Evolutionary conservation across 2,797 vertebrate species (phyloP).

Genomic region (Brachymystax lenok): DNA sequence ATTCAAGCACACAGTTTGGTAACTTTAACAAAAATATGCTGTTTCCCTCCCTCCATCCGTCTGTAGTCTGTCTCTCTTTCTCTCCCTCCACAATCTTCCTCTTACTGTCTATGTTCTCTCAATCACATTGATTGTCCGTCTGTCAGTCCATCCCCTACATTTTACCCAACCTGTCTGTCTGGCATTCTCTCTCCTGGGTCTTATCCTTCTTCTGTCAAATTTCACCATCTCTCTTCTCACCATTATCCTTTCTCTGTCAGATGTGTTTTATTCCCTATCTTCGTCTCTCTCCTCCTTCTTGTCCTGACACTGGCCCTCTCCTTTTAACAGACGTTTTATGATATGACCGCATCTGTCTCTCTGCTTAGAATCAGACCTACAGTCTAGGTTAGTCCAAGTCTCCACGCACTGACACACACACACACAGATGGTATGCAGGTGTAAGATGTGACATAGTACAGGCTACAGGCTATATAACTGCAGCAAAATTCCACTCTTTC

Average conservation of each 20-base stretch:
- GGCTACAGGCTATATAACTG: slow-evolving; percentile 38
- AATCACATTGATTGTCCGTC: not conserved
- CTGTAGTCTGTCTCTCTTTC: not conserved
- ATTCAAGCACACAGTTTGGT: slow-evolving; percentile 23
- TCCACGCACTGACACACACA: slow-evolving; percentile 4
- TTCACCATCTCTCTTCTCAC: not conserved
- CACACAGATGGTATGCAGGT: slow-evolving; percentile 59
- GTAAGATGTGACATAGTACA: slow-evolving; percentile 49
- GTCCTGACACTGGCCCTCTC: not conserved
- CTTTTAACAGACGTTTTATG: slow-evolving; percentile 45
- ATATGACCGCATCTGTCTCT: slow-evolving; percentile 34
- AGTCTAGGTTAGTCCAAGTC: slow-evolving; percentile 14
- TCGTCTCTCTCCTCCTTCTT: slow-evolving; percentile 1
- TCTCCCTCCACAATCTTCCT: not conserved
- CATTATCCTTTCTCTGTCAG: not conserved
- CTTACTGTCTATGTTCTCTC: not conserved
- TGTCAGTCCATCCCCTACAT: not conserved
- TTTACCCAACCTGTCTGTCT: not conserved
- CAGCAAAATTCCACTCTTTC: slow-evolving; percentile 27
- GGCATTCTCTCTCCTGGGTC: not conserved
- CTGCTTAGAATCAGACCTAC: not conserved
- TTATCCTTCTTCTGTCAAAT: not conserved
- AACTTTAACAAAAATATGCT: slow-evolving; percentile 28
- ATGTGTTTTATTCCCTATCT: not conserved
- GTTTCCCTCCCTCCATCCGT: not conserved